Evolutionary conservation across 2,113 vertebrate species (phyloP).

Genomic region (Actinemys pallida): DNA sequence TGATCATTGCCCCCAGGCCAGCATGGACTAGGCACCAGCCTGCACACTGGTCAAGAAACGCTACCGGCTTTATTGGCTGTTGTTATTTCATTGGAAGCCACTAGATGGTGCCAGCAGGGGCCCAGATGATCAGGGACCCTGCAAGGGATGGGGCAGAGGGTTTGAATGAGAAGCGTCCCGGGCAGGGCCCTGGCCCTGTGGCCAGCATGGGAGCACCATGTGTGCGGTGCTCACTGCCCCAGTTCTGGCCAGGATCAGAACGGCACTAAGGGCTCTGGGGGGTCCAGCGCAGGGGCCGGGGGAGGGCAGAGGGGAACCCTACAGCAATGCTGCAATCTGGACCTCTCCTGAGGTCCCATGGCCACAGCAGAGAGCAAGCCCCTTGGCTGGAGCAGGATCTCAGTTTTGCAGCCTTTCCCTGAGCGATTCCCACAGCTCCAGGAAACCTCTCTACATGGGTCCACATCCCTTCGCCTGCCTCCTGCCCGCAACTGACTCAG

Average conservation of each 20-base stretch:
- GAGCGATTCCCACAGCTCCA: background rate
- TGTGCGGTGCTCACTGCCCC: too few relatives aligned
- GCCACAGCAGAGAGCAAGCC: background rate
- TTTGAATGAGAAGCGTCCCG: background rate
- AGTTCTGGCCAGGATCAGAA: background rate
- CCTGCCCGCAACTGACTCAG: background rate
- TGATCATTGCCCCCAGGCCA: too few relatives aligned
- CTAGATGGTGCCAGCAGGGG: background rate
- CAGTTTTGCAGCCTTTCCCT: background rate
- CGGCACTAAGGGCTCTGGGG: too few relatives aligned
- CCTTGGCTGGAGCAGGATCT: background rate
- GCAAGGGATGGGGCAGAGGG: background rate
- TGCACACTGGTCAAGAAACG: background rate
- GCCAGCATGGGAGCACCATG: background rate
- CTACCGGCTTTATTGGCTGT: too few relatives aligned
- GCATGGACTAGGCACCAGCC: background rate
- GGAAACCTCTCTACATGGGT: background rate
- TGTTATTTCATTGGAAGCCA: background rate
- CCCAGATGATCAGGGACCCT: too few relatives aligned
- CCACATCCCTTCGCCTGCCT: background rate
- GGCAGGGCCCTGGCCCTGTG: background rate
- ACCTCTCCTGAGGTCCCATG: background rate
- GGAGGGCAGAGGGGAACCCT: too few relatives aligned
- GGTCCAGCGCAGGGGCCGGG: too few relatives aligned
- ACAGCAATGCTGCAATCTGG: background rate